Percentiles rank a stretch among this genome's conserved stretches.
Conservation (phyloP, 2,888 invertebrate species). For the Clostera curtula region DNA sequence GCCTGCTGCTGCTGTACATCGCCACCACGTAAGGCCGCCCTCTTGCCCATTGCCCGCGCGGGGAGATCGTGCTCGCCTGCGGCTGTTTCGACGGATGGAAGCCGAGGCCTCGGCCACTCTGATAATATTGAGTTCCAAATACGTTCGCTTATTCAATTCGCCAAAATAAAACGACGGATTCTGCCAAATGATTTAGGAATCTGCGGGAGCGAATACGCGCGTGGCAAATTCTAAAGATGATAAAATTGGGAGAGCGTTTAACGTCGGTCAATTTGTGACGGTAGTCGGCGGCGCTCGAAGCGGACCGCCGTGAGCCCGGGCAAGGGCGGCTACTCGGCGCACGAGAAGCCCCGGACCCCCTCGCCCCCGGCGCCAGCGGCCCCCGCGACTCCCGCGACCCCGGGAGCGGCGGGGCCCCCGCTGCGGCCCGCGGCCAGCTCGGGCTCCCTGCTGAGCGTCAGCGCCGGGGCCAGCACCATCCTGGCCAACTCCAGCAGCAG, state of each 20-base stretch:
- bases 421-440: constrained; percentile 20
- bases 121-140: too few relatives aligned
- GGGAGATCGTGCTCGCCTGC: too few relatives aligned
- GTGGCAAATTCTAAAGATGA: too few relatives aligned
- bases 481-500: constrained; percentile 71
- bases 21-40: constrained; percentile 77
- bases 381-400: constrained; percentile 5
- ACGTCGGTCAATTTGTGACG: too few relatives aligned
- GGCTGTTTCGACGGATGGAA: too few relatives aligned
- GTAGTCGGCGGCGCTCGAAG: constrained; percentile 36
- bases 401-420: constrained; percentile 6
- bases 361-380: constrained; percentile 4
- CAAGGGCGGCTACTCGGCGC: constrained; percentile 24
- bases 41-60: too few relatives aligned
- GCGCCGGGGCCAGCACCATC: constrained; percentile 75
- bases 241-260: too few relatives aligned
- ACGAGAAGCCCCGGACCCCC: constrained; percentile 26
- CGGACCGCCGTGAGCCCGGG: constrained; percentile 26
- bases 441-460: constrained; percentile 72
- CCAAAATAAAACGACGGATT: too few relatives aligned
- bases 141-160: too few relatives aligned
- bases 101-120: too few relatives aligned
- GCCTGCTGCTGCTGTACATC: constrained; percentile 84
- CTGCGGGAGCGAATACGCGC: too few relatives aligned
- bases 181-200: too few relatives aligned